Conservation (phyloP, 2,113 vertebrate genomes). For the Atherinomorus stipes region DNA sequence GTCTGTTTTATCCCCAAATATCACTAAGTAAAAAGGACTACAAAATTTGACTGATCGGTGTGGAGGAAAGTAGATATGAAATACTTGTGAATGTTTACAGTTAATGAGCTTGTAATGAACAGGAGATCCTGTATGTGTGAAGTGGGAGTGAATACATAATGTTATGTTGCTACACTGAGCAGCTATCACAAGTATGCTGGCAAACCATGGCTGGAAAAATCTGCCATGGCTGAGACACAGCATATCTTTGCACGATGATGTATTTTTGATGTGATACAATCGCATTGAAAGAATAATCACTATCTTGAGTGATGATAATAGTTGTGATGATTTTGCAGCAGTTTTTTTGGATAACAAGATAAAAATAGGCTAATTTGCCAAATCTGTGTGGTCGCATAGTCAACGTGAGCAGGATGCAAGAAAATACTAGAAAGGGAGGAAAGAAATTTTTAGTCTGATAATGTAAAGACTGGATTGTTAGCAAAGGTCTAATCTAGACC, state of each 20-base stretch:
- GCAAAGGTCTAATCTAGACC: constrained; percentile 4
- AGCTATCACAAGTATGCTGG: neutral
- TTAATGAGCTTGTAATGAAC: constrained; percentile 14
- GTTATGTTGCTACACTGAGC: neutral
- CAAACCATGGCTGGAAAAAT: neutral
- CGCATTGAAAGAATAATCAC: constrained; percentile 5
- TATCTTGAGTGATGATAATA: neutral
- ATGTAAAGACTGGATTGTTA: neutral
- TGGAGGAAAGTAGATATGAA: neutral
- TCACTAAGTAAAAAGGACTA: constrained; percentile 5
- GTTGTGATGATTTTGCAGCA: constrained; percentile 2
- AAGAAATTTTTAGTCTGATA: neutral
- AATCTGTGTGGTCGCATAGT: neutral
- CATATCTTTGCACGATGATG: neutral
- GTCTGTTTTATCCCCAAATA: neutral
- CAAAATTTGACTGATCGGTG: neutral
- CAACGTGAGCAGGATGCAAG: neutral
- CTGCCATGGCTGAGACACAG: neutral
- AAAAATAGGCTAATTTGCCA: constrained; percentile 11
- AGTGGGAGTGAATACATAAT: constrained; percentile 2
- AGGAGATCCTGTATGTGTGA: neutral
- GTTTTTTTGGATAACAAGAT: constrained; percentile 1
- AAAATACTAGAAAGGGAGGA: neutral
- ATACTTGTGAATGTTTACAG: constrained; percentile 1
- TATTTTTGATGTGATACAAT: neutral